A percentile compares a stretch with the other conserved stretches of the same genome.
Conservation (phyloP, 2,113 vertebrate species). For the Alouatta palliata region DNA sequence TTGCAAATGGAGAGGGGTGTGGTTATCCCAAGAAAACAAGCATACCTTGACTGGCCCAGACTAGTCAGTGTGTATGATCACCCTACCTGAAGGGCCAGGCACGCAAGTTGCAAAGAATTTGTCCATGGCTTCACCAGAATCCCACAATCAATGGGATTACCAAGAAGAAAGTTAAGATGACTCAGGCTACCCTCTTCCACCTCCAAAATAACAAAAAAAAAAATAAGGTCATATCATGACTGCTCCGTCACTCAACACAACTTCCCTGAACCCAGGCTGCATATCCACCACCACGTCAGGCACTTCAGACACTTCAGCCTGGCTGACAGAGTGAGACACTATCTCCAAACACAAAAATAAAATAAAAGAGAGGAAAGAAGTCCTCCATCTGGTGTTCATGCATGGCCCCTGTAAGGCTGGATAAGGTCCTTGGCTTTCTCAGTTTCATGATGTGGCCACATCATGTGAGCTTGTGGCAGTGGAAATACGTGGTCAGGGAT, state of each 20-base stretch:
- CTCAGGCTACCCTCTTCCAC: not conserved
- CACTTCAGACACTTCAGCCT: too few species aligned
- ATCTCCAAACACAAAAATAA: too few species aligned
- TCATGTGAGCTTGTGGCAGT: not conserved
- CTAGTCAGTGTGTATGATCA: accelerated
- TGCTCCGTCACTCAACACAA: not conserved
- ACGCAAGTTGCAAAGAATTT: not conserved
- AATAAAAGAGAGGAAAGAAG: not conserved
- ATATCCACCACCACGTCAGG: accelerated
- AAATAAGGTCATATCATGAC: not conserved
- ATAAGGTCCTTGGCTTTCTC: not conserved
- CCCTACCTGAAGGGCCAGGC: too few species aligned
- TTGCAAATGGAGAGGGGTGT: not conserved
- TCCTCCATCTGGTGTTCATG: not conserved
- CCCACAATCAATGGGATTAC: not conserved
- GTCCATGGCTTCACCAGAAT: not conserved
- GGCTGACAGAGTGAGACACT: too few species aligned
- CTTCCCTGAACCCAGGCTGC: not conserved
- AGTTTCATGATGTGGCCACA: not conserved
- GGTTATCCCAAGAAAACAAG: not conserved
- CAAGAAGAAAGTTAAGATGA: not conserved
- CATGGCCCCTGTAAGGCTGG: not conserved
- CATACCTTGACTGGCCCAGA: not conserved
- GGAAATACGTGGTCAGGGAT: not conserved
- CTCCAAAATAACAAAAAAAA: not conserved